phyloP scores from a whole-genome alignment of 2,797 vertebrate genomes.

The Rhabdomys pumilio region DNA sequence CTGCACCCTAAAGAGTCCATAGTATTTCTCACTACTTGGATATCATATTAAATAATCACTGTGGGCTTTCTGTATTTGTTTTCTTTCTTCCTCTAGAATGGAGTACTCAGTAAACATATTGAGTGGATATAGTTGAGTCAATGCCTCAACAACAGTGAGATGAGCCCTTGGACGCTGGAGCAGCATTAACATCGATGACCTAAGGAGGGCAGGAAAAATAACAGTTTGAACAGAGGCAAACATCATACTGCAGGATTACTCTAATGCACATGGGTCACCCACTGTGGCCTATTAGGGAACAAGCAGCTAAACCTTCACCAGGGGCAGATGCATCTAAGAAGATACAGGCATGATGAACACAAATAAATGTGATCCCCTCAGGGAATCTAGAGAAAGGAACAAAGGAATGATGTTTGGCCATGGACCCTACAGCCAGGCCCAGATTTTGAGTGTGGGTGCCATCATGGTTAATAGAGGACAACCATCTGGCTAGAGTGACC shows the following conservation, averaged over 20 bases:
- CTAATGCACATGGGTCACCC: not conserved
- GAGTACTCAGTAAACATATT: not conserved
- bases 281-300: not conserved
- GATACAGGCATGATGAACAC: not conserved
- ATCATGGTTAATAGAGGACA: not conserved
- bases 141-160: accelerated
- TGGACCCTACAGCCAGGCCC: not conserved
- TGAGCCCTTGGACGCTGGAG: accelerated
- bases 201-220: no score
- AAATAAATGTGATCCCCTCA: not conserved
- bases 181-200: not conserved
- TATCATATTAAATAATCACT: not conserved
- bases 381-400: not conserved
- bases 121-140: accelerated
- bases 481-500: not conserved
- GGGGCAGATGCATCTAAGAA: not conserved
- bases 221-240: not conserved
- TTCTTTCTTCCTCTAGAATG: not conserved
- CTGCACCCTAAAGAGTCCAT: not conserved
- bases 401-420: not conserved
- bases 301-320: not conserved
- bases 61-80: not conserved
- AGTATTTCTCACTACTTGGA: not conserved
- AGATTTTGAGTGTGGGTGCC: not conserved
- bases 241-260: not conserved